A percentile compares a stretch with the other conserved stretches of the same genome.
Evolutionary conservation across 2,113 vertebrate species (phyloP).

Genomic region (Entelurus aequoreus): DNA sequence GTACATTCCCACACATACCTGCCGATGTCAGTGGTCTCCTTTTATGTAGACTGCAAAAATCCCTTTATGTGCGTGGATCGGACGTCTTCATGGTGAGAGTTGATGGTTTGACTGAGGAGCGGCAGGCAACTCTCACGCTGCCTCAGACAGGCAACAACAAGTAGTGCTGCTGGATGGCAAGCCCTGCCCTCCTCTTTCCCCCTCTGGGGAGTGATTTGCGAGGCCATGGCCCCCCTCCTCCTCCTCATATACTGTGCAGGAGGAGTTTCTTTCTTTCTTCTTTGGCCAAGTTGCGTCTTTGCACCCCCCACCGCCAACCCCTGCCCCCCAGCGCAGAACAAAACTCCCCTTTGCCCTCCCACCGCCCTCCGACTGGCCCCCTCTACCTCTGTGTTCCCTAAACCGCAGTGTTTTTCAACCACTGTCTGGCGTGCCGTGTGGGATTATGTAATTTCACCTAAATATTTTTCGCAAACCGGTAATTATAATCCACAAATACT

Average conservation of each 20-base stretch:
- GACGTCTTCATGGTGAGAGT: slow-evolving; percentile 12
- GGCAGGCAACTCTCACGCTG: slow-evolving; percentile 37
- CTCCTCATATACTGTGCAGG: slow-evolving; percentile 56
- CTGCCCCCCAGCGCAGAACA: slow-evolving; percentile 46
- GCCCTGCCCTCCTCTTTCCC: slow-evolving; percentile 42
- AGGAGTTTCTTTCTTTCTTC: slow-evolving; percentile 56
- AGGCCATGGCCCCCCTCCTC: slow-evolving; percentile 66
- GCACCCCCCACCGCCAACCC: slow-evolving; percentile 8
- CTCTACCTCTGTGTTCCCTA: slow-evolving; percentile 17
- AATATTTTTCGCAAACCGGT: no score
- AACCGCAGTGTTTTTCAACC: no score
- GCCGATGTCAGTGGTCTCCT: slow-evolving; percentile 10
- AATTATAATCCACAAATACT: no score
- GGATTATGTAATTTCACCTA: no score
- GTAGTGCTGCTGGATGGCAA: slow-evolving; percentile 39
- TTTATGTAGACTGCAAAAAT: background rate
- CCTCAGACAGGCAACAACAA: slow-evolving; percentile 61
- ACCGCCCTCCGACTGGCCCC: slow-evolving; percentile 8
- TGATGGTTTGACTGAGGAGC: slow-evolving; percentile 28
- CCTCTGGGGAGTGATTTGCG: slow-evolving; percentile 68
- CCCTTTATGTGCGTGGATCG: background rate
- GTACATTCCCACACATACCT: slow-evolving; percentile 33
- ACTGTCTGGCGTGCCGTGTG: no score
- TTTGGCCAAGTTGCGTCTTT: slow-evolving; percentile 44
- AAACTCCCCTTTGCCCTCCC: slow-evolving; percentile 31